Evolutionary conservation across 1,140 invertebrate genomes (phyloP), one percentile per base, ranked within the genome.

Genomic region (Antheraea pernyi): DNA sequence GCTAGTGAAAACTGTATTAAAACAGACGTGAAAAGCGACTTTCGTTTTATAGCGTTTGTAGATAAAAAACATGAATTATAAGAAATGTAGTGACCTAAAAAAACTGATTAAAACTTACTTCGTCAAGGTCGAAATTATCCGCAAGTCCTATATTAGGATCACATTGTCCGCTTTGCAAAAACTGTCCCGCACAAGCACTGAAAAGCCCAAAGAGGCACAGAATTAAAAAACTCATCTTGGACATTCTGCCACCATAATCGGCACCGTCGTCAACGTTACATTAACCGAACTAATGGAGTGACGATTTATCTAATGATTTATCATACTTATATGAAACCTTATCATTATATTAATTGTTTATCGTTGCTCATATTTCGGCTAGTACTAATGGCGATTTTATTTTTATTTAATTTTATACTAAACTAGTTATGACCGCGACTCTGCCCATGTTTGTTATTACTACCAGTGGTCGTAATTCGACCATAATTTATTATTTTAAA

Each of bases 311-410:
- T 72, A 61, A 62, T 75, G 72, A 76, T 76, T 74, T 81, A 79
- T 79, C 75, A 79, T 76, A 78, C 86, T 82, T 88, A 88, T 88
- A 83, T 71, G 59, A 67, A 77, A 78, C 80, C 77, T 86, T 85
- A 85, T 85, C 83, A 13, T 58, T 59, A 48, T 64, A 65, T 61
- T 61, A 19, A 61, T 39, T 42, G 39, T 64, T 64, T 64, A 64
- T 64, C 37, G n/a, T 37, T 37, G 36, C 13, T 13, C 6, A 53
- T 53, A 53, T 53, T 53, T 53, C 16, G 46, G 46, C 46, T 53
- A 11, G 5, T 16, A 13, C 13, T 53, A 53, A 53, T 53, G 4
- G 46, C 16, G 22, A 30, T 30, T 30, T 4, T 30, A 30, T 30
- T 30, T 53, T 16, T 1, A 30, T 30, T 30, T 4, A 2, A 30